Evolutionary conservation across 2,888 invertebrate genomes (phyloP).

Genomic region (Anthophora plumipes): DNA sequence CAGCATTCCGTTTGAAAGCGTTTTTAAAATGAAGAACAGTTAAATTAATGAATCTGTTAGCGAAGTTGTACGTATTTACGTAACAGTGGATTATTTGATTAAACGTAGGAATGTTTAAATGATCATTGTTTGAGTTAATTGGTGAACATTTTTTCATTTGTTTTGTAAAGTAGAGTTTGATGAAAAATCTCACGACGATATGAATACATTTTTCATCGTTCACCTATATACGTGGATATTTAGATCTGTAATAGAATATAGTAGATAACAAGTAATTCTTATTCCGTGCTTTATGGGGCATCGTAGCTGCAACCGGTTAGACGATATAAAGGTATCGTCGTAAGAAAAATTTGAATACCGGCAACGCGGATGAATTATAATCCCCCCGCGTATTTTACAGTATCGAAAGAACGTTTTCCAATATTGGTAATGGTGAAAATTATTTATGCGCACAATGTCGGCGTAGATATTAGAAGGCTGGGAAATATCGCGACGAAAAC

Average conservation of each 20-base stretch:
- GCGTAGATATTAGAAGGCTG: constrained; percentile 44
- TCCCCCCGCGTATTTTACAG: constrained; percentile 32
- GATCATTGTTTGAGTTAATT: too few species aligned
- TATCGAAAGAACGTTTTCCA: constrained; percentile 51
- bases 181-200: too few species aligned
- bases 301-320: too few species aligned
- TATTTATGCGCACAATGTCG: constrained; percentile 49
- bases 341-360: constrained; percentile 25
- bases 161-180: too few species aligned
- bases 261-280: neutral
- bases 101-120: too few species aligned
- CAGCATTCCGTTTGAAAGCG: constrained; percentile 16
- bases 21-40: neutral
- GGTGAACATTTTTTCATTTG: too few species aligned
- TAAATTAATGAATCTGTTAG: constrained; percentile 6
- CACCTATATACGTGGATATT: too few species aligned
- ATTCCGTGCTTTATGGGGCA: neutral
- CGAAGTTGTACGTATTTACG: neutral
- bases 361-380: constrained; percentile 47
- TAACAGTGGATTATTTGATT: too few species aligned
- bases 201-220: too few species aligned
- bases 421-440: constrained; percentile 48
- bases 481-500: constrained; percentile 42
- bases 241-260: too few species aligned
- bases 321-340: neutral